phyloP scores from a whole-genome alignment of 2,888 invertebrate genomes.

The Apoda limacodes region DNA sequence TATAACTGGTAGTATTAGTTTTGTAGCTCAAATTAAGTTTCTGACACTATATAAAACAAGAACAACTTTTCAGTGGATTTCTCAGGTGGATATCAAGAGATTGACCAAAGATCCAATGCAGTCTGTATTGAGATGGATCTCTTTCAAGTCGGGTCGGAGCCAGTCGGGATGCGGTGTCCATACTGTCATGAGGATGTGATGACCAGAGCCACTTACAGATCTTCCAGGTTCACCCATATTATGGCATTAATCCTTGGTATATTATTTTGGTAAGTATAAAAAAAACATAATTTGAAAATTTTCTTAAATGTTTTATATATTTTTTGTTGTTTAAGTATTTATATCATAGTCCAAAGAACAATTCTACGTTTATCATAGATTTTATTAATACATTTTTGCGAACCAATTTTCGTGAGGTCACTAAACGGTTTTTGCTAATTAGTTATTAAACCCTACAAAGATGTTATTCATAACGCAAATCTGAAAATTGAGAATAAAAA shows the following conservation, averaged over 20 bases:
- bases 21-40: too few species aligned
- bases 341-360: too few species aligned
- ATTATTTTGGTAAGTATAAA: constrained; percentile 47
- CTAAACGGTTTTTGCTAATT: too few species aligned
- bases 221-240: constrained; percentile 39
- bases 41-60: too few species aligned
- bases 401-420: too few species aligned
- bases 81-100: constrained; percentile 39
- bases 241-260: constrained; percentile 44
- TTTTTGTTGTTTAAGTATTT: too few species aligned
- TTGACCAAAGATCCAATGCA: constrained; percentile 39
- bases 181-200: constrained; percentile 55
- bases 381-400: too few species aligned
- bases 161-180: constrained; percentile 56
- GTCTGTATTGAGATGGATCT: constrained; percentile 55
- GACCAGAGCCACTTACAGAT: constrained; percentile 47
- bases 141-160: constrained; percentile 55
- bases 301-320: not conserved
- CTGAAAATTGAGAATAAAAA: too few species aligned
- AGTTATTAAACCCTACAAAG: too few species aligned
- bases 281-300: not conserved
- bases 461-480: too few species aligned
- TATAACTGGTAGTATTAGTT: too few species aligned
- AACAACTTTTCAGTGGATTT: constrained; percentile 48
- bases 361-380: too few species aligned